phyloP scores from a whole-genome alignment of 2,113 vertebrate species.

The Rhea pennata region DNA sequence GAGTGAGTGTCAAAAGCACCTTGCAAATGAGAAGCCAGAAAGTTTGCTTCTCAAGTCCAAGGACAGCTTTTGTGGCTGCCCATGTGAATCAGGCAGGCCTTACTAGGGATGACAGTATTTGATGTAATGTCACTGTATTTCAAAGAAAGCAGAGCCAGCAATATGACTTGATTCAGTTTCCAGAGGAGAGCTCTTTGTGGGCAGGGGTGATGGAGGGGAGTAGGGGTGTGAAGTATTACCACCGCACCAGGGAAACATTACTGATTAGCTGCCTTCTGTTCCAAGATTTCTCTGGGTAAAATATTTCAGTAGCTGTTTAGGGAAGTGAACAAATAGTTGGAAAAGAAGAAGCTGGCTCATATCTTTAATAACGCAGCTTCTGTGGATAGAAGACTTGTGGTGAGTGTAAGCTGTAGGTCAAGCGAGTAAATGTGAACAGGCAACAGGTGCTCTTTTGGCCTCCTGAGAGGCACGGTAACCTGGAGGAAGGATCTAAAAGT shows the following conservation, averaged over 20 bases:
- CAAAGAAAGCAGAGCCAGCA: neutral
- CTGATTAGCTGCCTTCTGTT: neutral
- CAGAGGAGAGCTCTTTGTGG: neutral
- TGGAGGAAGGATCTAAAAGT: neutral
- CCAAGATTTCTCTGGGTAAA: neutral
- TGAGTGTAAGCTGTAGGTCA: neutral
- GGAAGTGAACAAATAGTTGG: neutral
- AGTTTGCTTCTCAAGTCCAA: neutral
- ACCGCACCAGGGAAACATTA: neutral
- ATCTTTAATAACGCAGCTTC: neutral
- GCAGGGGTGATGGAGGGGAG: neutral
- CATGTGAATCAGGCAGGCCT: neutral
- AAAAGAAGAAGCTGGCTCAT: neutral
- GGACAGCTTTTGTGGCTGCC: neutral
- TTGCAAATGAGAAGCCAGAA: neutral
- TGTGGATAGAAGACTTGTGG: neutral
- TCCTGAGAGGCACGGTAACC: slow-evolving; percentile 12
- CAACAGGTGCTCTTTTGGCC: neutral
- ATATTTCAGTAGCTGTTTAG: neutral
- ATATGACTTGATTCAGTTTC: neutral
- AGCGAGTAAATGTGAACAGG: neutral
- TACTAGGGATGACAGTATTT: neutral
- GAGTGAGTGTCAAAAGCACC: neutral
- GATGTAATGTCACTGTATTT: neutral
- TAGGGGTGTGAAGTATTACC: neutral